phyloP scores from a whole-genome alignment of 1,140 invertebrate species.

The Cryptotermes secundus region DNA sequence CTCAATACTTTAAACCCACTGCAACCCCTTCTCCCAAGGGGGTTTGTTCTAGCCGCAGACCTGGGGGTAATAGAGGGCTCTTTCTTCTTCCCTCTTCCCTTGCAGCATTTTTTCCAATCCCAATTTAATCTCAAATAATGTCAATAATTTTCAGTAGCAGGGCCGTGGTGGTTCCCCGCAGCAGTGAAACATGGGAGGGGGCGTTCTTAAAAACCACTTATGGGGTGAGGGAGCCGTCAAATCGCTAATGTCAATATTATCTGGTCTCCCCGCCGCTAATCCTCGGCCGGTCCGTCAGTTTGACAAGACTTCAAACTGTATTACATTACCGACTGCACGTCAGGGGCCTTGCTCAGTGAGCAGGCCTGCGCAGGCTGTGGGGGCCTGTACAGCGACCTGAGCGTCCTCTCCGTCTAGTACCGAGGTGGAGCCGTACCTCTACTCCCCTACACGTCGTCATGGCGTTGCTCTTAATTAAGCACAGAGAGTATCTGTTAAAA shows the following conservation, averaged over 20 bases:
- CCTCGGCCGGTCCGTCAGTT: neutral
- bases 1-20: neutral
- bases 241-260: slow-evolving; percentile 33
- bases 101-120: slow-evolving; percentile 41
- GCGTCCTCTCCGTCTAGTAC: too few species aligned
- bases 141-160: slow-evolving; percentile 39
- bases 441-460: too few species aligned
- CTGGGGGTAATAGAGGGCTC: slow-evolving; percentile 8
- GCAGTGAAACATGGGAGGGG: slow-evolving; percentile 15
- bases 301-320: neutral
- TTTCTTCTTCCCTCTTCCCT: slow-evolving; percentile 19
- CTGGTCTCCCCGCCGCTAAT: neutral
- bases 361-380: neutral
- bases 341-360: neutral
- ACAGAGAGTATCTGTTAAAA: too few species aligned
- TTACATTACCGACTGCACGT: neutral
- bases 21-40: neutral
- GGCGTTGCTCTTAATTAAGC: too few species aligned
- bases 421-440: too few species aligned
- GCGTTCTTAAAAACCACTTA: slow-evolving; percentile 26
- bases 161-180: slow-evolving; percentile 3
- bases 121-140: slow-evolving; percentile 44
- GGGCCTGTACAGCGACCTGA: too few species aligned
- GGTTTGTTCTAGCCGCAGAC: neutral
- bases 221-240: slow-evolving; percentile 13